These are phyloP conservation scores for Chionodraco myersi DNA, from an alignment of 2,113 vertebrate genomes.

Conservation along the genomic window DNA sequence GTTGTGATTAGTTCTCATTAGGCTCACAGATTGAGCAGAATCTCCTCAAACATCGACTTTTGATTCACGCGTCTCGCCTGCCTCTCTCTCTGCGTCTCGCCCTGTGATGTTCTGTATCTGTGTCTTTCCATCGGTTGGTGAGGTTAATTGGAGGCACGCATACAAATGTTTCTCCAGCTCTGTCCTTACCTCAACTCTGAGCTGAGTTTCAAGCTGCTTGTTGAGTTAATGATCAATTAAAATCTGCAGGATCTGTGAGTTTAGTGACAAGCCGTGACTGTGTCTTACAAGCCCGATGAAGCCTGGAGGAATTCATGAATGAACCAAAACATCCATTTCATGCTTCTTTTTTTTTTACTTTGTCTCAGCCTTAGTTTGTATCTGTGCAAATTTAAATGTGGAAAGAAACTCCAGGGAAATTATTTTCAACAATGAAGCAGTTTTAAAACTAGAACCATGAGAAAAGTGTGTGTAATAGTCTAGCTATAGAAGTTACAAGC, in stretches of 20 bases:
- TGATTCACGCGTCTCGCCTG: constrained; percentile 13
- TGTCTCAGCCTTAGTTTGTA: background rate
- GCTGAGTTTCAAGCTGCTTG: background rate
- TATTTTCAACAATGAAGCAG: background rate
- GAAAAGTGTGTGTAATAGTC: background rate
- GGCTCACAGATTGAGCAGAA: constrained; percentile 32
- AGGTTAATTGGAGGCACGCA: constrained; percentile 62
- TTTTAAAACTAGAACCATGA: background rate
- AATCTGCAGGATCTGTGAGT: constrained; percentile 22
- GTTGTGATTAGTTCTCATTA: constrained; percentile 61
- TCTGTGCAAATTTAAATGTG: background rate
- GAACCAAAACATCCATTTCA: constrained; percentile 9
- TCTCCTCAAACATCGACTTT: constrained; percentile 46
- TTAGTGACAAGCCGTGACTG: constrained; percentile 30
- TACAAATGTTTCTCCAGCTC: constrained; percentile 6
- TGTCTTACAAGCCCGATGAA: constrained; percentile 13
- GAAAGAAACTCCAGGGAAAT: constrained; percentile 1
- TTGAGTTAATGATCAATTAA: constrained; percentile 68
- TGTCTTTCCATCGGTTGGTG: background rate
- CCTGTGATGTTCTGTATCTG: constrained; percentile 30
- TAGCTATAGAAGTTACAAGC: constrained; percentile 27
- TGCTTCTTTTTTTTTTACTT: background rate
- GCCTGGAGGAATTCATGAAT: constrained; percentile 28
- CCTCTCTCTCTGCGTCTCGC: constrained; percentile 7
- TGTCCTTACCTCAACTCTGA: constrained; percentile 41